These are phyloP conservation scores for Agonum fuliginosum DNA, from an alignment of 2,888 invertebrate species.

Conservation along the genomic window DNA sequence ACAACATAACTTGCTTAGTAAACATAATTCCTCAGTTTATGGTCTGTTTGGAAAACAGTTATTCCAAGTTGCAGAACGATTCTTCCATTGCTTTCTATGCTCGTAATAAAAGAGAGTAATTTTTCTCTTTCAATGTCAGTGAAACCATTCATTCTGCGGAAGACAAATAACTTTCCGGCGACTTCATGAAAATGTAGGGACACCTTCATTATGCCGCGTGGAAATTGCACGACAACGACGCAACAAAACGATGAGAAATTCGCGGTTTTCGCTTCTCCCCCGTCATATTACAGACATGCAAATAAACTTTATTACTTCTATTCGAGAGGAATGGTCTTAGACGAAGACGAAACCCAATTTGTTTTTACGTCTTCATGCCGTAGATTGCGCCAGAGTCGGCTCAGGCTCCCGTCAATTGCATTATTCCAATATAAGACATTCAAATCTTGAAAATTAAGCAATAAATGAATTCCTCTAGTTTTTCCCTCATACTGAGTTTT, in stretches of 20 bases:
- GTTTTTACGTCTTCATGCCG: conserved; percentile 25
- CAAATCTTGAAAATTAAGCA: too few relatives aligned
- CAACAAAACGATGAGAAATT: not conserved
- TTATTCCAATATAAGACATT: too few relatives aligned
- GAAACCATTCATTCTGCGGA: conserved; percentile 19
- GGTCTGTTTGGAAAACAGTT: too few relatives aligned
- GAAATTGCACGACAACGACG: conserved; percentile 24
- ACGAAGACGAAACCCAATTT: conserved; percentile 24
- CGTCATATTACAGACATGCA: conserved; percentile 40
- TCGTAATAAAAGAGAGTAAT: conserved; percentile 25
- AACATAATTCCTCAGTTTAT: too few relatives aligned
- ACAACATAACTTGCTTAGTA: too few relatives aligned
- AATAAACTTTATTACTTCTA: conserved; percentile 45
- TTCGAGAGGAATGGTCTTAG: not conserved
- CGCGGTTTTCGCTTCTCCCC: not conserved
- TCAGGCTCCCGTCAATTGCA: not conserved
- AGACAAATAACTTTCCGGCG: conserved; percentile 26
- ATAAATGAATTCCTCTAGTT: too few relatives aligned
- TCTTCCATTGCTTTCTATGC: too few relatives aligned
- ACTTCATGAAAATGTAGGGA: conserved; percentile 33
- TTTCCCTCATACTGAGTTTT: too few relatives aligned
- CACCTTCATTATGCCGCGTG: not conserved
- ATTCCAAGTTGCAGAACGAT: too few relatives aligned
- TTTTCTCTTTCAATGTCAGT: conserved; percentile 29
- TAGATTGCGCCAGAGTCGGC: conserved; percentile 18